Conservation (phyloP, 1,140 invertebrate species). For the Saccostrea glomerata region DNA sequence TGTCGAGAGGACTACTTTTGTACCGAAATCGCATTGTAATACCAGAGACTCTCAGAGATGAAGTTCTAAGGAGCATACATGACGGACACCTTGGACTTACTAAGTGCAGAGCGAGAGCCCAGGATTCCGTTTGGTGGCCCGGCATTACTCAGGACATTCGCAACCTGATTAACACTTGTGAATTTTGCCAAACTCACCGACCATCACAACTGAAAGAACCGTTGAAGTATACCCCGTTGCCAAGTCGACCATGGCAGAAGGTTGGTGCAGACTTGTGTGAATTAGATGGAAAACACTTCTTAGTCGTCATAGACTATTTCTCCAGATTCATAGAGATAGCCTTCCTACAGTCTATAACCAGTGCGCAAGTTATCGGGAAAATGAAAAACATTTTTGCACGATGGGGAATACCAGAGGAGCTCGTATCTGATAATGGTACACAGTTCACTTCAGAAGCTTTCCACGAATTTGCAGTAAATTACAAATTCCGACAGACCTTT, state of each 20-base stretch:
- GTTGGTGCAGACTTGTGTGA: slow-evolving; percentile 1
- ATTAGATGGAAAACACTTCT: slow-evolving; percentile 35
- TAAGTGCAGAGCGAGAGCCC: background rate
- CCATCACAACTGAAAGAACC: background rate
- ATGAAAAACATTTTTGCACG: slow-evolving; percentile 51
- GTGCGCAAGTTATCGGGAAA: slow-evolving; percentile 40
- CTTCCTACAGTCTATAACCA: slow-evolving; percentile 39
- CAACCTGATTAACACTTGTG: background rate
- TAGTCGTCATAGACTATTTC: slow-evolving; percentile 53
- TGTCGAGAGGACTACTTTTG: too few relatives aligned
- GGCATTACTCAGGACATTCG: background rate
- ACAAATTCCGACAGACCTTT: slow-evolving; percentile 44
- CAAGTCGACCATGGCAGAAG: background rate
- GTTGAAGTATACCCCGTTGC: background rate
- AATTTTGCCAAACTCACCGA: background rate
- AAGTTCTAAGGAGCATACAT: too few relatives aligned
- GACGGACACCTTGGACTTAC: too few relatives aligned
- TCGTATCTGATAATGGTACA: slow-evolving; percentile 44
- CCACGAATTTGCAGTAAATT: slow-evolving; percentile 32
- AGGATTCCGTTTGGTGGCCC: background rate
- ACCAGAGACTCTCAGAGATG: too few relatives aligned
- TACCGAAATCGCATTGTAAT: too few relatives aligned
- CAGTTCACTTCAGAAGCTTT: slow-evolving; percentile 47
- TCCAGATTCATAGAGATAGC: slow-evolving; percentile 53
- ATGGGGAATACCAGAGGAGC: slow-evolving; percentile 52